Base-by-base conservation (phyloP, 2,888 invertebrate genomes). In the Agonopterix subpropinquella region DNA sequence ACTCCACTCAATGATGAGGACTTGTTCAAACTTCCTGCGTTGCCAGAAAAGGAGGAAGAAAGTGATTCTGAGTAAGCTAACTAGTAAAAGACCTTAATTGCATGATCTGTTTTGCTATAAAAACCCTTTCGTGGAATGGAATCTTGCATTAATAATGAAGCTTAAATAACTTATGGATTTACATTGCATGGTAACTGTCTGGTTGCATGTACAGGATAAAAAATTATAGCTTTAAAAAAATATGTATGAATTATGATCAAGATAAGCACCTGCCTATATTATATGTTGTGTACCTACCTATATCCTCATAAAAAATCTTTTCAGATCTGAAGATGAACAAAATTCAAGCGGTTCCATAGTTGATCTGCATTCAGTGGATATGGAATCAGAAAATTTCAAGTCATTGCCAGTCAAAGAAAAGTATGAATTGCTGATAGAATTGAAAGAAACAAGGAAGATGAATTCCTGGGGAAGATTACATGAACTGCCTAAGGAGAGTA, bases 381-480 rank as follows among this genome's bases (percentile, higher is more conserved):
- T 96, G 15, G 92, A 93, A 49, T 95, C 95, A 47, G 89, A 91
- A 3, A 92, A 94, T 55, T 98, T 98, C 73, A 92, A 92, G 68
- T 90, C 89, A 28, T 80, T 98, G 50, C 96, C 98, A 2, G 90
- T 94, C 0, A 96, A 97, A 77, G 93, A 97, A n/a, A 93, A 96
- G 51, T 96, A 97, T 84, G 98, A 98, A 73, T 93, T 98, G 61
- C 90, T 99, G 2, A 91, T 93, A 10, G 98, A 98, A 64, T 89
- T 98, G 53, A 96, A 96, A 77, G 97, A 97, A 74, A 95, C 95
- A 1, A 91, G 96, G 55, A 98, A 98, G 76, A 95, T 95, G 81
- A 95, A 93, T 60, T 96, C 96, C 2, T 97, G 97, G 97, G 94
- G 94, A 8, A 92, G 92, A 63, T 86, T 96, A 13, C 93, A 95